Evolutionary conservation across 35 echinoderm and acorn worm genomes (phyloP), one percentile per base, ranked within the genome.

Genomic region (Stichopus chloronotus): DNA sequence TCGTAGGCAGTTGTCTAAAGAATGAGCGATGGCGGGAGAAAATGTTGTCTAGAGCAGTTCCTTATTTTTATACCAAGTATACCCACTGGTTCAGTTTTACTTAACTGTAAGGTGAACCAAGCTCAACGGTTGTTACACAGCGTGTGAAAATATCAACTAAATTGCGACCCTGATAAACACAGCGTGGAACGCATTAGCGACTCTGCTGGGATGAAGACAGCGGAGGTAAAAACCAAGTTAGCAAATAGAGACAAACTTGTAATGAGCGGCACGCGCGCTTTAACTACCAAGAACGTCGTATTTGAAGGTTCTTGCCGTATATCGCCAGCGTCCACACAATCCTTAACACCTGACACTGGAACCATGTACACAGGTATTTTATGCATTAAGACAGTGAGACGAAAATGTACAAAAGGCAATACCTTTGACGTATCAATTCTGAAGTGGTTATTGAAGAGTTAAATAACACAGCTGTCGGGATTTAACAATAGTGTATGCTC

Each of bases 231-330:
- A 25, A 19, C 16, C 19, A 19, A 89, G 87, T 89, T 43, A 89
- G 25, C 10, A 61, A 71, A 43, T 25, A 21, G 59, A 54, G 59
- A 65, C 43, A 19, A 65, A 88, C 43, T 54, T 17, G 57, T 89
- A 89, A 89, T 89, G 52, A 89, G 87, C 65, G 87, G 87, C 87
- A 89, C 87, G 87, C 87, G 87, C 87, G 87, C 87, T 85, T 21
- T 58, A 85, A 85, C 79, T 82, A 8, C 5, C 79, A 82, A 17
- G 79, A 55, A 82, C 22, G 24, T 56, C 56, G 30, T 43, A 58
- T 85, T 85, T 58, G n/a, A 23, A 85, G 57, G 57, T 85, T 85
- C 55, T 58, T 85, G 10, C 53, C 53, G 16, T 19, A 85, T 85
- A n/a, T 74, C 69, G 17, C 55, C 82, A 19, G 55, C 55, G 56